phyloP scores from a whole-genome alignment of 2,888 invertebrate genomes.

The Yponomeuta malinellus region DNA sequence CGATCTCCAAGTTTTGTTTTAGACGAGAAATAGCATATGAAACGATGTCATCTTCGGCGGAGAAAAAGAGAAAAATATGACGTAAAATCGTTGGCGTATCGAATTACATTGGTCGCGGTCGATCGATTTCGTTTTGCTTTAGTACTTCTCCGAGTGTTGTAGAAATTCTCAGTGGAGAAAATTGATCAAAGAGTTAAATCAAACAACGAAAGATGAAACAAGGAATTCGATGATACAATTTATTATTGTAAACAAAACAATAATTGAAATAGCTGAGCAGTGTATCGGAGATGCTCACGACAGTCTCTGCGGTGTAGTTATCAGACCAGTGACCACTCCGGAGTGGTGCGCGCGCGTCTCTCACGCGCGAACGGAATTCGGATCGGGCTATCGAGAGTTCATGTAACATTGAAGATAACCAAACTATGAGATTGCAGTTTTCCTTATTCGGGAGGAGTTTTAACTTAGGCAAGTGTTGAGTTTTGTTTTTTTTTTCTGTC shows the following conservation, averaged over 20 bases:
- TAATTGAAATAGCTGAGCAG: neutral
- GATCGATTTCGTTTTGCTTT: constrained; percentile 4
- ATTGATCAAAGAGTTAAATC: neutral
- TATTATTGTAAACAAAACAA: neutral
- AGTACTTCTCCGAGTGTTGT: neutral
- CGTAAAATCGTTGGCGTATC: neutral
- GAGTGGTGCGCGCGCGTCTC: neutral
- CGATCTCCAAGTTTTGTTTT: too few relatives aligned
- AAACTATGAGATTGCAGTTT: constrained; percentile 45
- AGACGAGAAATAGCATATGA: too few relatives aligned
- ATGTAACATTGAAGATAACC: constrained; percentile 34
- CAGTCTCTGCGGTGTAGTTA: neutral
- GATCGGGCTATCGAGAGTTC: constrained; percentile 22
- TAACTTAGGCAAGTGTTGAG: constrained; percentile 56
- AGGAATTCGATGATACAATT: neutral
- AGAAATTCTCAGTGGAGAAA: neutral
- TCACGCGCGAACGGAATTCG: neutral
- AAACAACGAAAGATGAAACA: neutral
- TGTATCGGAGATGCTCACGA: neutral
- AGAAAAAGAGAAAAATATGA: too few relatives aligned
- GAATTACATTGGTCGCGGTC: neutral
- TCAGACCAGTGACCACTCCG: neutral
- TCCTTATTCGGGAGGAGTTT: constrained; percentile 47
- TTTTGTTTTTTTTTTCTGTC: constrained; percentile 13
- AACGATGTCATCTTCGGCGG: neutral